Percentiles rank a stretch among this genome's conserved stretches.
Conservation (phyloP, 2,888 invertebrate species). For the Serripes groenlandicus region DNA sequence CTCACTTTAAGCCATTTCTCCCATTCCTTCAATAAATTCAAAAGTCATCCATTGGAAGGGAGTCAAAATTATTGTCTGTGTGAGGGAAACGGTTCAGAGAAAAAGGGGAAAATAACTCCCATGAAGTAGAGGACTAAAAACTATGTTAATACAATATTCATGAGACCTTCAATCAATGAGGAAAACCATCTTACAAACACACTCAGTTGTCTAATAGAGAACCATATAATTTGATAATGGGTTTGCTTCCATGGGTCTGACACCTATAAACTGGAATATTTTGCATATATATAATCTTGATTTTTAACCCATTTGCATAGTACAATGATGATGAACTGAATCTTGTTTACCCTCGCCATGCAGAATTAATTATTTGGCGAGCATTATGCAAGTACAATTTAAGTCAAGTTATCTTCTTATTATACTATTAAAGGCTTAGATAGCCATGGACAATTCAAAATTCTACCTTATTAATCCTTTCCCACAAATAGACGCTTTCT, state of each 20-base stretch:
- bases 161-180: background rate
- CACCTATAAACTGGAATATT: background rate
- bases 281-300: too few species aligned
- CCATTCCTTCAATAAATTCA: background rate
- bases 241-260: background rate
- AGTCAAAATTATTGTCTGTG: background rate
- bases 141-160: conserved; percentile 11
- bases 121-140: background rate
- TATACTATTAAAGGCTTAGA: too few species aligned
- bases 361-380: too few species aligned
- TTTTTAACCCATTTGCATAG: too few species aligned
- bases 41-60: background rate
- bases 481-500: background rate
- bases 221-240: background rate
- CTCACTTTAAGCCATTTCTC: background rate
- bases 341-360: too few species aligned
- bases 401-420: too few species aligned
- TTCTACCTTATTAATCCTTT: background rate
- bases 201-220: conserved; percentile 1
- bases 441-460: too few species aligned
- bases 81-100: background rate
- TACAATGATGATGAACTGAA: too few species aligned
- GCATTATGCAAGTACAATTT: too few species aligned
- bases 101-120: background rate
- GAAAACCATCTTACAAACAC: conserved; percentile 10